Evolutionary conservation across 2,888 invertebrate species (phyloP), one percentile per base, ranked within the genome.

Genomic region (Seira sanloemensis): DNA sequence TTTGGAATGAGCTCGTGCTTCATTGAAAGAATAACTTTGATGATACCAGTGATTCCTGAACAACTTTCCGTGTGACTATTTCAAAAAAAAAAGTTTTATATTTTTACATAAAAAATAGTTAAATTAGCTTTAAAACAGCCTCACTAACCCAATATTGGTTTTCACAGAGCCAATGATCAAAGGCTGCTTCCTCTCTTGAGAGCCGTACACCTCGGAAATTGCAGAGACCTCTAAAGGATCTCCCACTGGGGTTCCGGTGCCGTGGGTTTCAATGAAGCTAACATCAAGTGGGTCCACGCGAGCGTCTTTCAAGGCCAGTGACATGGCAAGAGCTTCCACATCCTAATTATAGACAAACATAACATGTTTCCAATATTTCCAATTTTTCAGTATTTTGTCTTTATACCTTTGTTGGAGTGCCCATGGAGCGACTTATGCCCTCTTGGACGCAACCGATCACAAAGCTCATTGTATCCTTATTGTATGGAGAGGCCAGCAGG

Each of bases 1-100:
- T 84, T 84, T 7, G 88, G 87, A 54, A 88, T 84, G 0, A 37
- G 54, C 37, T 86, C 77, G 58, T 88, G 37, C 54, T 85, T 65
- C 74, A 88, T 76, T 0, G 86, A 66, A 7, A 87, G 54, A 0
- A 88, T 26, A 1, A 78, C 78, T 50, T 84, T 78, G 7, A 84
- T 69, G 16, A 84, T 75, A 0, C 81, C 81, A 0, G 81, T 66
- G 18, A 76, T 37, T 18, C 81, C 81, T 19, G 81, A 75, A 68
- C 75, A 21, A 71, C 69, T 46, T 23, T 81, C 81, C 0, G 81
- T 76, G 66, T 81, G 81, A 46, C 7, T 46, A 7, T n/a, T n/a
- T n/a, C n/a, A n/a, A n/a, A n/a, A n/a, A n/a, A n/a, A n/a, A n/a
- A n/a, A n/a, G n/a, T n/a, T n/a, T n/a, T n/a, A n/a, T n/a, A n/a